Conservation (phyloP, 2,113 vertebrate species). For the Tautogolabrus adspersus region DNA sequence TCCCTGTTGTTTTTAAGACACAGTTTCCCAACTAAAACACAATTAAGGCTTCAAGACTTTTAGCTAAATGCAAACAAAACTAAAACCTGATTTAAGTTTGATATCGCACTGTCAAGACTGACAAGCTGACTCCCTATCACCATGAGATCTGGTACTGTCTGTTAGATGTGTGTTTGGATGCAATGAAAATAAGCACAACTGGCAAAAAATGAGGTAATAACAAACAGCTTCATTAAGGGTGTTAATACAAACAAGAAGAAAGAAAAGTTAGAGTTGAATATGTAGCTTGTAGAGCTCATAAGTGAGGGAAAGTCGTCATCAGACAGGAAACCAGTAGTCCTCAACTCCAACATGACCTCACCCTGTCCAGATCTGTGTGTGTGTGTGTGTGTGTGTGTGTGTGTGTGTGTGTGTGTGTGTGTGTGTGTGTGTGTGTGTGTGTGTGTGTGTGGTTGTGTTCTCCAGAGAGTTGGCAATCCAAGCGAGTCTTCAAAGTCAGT, state of each 20-base stretch:
- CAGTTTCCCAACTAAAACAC: too few species aligned
- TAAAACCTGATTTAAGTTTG: too few species aligned
- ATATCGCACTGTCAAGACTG: too few species aligned
- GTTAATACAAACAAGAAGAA: not conserved
- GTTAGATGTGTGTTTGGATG: not conserved
- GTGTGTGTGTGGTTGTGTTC: slow-evolving; percentile 7
- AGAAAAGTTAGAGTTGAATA: not conserved
- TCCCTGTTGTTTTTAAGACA: too few species aligned
- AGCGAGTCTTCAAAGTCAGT: slow-evolving; percentile 31
- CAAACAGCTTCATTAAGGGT: not conserved
- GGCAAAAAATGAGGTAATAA: slow-evolving; percentile 16
- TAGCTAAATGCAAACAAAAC: too few species aligned
- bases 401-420: slow-evolving; percentile 3
- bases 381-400: slow-evolving; percentile 2
- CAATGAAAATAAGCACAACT: slow-evolving; percentile 2
- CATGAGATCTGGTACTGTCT: not conserved
- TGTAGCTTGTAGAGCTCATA: not conserved
- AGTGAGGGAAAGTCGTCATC: slow-evolving; percentile 45
- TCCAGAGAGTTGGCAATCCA: slow-evolving; percentile 31
- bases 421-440: slow-evolving; percentile 7
- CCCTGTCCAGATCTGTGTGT: slow-evolving; percentile 25
- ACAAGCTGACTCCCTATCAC: not conserved
- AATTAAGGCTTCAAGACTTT: too few species aligned
- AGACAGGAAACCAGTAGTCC: slow-evolving; percentile 69
- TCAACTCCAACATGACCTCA: slow-evolving; percentile 74